phyloP scores from a whole-genome alignment of 2,888 invertebrate species.

The Galerucella pusilla region DNA sequence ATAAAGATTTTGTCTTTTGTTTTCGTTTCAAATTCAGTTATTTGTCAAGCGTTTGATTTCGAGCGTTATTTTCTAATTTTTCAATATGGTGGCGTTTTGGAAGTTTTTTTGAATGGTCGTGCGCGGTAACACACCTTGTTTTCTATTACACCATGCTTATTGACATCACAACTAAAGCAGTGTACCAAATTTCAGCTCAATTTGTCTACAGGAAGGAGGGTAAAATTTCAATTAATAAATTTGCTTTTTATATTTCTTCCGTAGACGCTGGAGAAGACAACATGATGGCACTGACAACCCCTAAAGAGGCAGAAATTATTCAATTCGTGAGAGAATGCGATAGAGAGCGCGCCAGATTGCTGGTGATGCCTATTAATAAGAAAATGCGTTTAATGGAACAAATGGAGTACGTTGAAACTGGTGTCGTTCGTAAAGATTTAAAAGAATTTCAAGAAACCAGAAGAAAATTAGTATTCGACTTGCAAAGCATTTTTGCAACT shows the following conservation, averaged over 20 bases:
- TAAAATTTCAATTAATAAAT: too few species aligned
- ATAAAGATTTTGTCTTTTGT: too few species aligned
- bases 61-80: too few species aligned
- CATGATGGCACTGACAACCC: constrained; percentile 6
- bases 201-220: too few species aligned
- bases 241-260: not conserved
- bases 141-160: too few species aligned
- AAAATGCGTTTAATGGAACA: constrained; percentile 34
- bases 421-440: constrained; percentile 26
- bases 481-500: constrained; percentile 3
- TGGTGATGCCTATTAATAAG: constrained; percentile 12
- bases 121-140: too few species aligned
- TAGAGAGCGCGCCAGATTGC: not conserved
- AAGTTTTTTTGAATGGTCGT: too few species aligned
- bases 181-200: too few species aligned
- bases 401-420: constrained; percentile 34
- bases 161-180: too few species aligned
- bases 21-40: too few species aligned
- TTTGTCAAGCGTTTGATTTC: too few species aligned
- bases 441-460: constrained; percentile 29
- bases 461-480: constrained; percentile 24
- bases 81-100: too few species aligned
- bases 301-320: constrained; percentile 1
- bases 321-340: not conserved
- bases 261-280: not conserved